Evolutionary conservation across 2,888 invertebrate genomes (phyloP).

Genomic region (Spilosoma lubricipeda): DNA sequence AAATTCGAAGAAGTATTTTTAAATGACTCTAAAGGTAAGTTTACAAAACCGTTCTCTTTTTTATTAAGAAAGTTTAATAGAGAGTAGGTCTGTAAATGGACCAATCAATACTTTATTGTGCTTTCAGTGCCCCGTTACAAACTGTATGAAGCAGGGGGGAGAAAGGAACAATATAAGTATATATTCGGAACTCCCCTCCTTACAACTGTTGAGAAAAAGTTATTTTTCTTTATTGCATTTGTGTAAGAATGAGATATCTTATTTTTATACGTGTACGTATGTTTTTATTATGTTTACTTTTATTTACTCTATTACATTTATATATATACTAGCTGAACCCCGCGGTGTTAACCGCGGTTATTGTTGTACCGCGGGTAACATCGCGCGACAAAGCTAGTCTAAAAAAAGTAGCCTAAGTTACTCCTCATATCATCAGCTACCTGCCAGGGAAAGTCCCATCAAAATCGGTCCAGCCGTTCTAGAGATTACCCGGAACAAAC

Average conservation of each 20-base stretch:
- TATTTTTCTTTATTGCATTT: conserved; percentile 48
- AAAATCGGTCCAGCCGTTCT: too few relatives aligned
- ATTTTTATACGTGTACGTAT: conserved; percentile 40
- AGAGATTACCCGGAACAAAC: too few relatives aligned
- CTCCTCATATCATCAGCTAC: too few relatives aligned
- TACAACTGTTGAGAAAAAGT: conserved; percentile 50
- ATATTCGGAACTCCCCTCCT: conserved; percentile 44
- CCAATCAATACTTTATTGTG: conserved; percentile 76
- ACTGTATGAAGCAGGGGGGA: conserved; percentile 43
- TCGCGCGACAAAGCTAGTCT: too few relatives aligned
- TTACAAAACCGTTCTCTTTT: conserved; percentile 62
- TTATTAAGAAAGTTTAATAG: conserved; percentile 79
- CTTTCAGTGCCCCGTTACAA: conserved; percentile 58
- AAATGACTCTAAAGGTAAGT: conserved; percentile 54
- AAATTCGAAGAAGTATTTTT: conserved; percentile 36
- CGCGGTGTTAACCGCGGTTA: too few relatives aligned
- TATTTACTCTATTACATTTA: not conserved
- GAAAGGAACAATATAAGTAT: conserved; percentile 48
- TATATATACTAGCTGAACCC: too few relatives aligned
- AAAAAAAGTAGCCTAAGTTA: too few relatives aligned
- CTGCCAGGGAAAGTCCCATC: too few relatives aligned
- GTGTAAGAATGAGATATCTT: conserved; percentile 41
- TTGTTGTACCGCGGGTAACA: too few relatives aligned
- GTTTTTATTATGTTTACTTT: conserved; percentile 19
- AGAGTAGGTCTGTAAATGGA: conserved; percentile 70